These are phyloP conservation scores for Dromiciops gliroides DNA, from an alignment of 2,113 vertebrate species.

Conservation along the genomic window DNA sequence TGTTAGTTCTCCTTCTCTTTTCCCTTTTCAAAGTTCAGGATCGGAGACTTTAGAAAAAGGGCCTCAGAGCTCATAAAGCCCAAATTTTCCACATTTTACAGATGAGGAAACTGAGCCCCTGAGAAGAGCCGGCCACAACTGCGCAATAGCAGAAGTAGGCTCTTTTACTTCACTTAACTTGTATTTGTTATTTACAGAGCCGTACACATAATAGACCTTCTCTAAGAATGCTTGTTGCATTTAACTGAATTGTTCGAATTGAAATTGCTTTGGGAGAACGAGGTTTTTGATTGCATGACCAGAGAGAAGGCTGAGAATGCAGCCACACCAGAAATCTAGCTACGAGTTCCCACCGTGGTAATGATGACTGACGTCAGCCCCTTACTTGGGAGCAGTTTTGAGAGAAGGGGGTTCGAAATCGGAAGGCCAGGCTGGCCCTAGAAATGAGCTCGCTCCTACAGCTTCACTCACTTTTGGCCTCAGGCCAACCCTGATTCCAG, in stretches of 20 bases:
- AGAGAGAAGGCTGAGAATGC: too few relatives aligned
- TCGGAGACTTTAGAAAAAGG: background rate
- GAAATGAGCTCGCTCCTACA: background rate
- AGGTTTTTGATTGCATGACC: accelerated
- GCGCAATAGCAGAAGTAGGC: background rate
- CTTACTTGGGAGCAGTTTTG: background rate
- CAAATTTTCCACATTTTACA: background rate
- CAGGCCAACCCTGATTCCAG: background rate
- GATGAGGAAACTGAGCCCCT: background rate
- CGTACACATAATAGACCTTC: background rate
- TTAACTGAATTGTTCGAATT: background rate
- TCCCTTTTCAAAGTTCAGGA: background rate
- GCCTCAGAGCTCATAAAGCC: background rate
- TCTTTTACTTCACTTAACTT: background rate
- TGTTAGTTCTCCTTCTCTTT: background rate
- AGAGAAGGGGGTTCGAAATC: background rate
- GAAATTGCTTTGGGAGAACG: background rate
- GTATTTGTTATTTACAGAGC: background rate
- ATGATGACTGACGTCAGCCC: background rate
- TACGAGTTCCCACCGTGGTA: background rate
- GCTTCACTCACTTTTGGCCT: background rate
- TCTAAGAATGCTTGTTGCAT: background rate
- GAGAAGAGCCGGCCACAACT: too few relatives aligned
- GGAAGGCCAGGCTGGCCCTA: background rate
- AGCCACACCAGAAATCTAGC: too few relatives aligned